Evolutionary conservation across 2,888 invertebrate genomes (phyloP), one percentile per base, ranked within the genome.

Genomic region (Frankliniella intonsa): DNA sequence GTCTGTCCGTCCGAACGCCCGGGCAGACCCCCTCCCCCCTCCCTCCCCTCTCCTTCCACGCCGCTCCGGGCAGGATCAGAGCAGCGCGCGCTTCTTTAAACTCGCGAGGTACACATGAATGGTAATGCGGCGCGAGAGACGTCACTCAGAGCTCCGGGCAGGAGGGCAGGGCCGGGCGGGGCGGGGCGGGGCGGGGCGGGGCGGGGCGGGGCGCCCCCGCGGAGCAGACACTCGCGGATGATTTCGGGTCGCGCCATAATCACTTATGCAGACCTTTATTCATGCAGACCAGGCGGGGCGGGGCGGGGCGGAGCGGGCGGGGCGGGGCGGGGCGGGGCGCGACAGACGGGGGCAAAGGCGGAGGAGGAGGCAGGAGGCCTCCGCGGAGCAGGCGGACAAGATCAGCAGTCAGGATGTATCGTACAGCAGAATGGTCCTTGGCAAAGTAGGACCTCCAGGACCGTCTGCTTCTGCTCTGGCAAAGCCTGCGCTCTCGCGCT

Each of bases 81-180:
- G 62, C 62, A 12, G 69, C 69, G 55, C 69, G 69, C 69, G 69
- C 69, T 76, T 22, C 25, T 76, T 76, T 22, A 76, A 76, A 76
- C 69, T 76, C 69, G 69, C 69, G 69, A 76, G 69, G 69, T 76
- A 76, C 69, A 76, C n/a, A 62, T 62, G 62, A 62, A 62, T 62
- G 62, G 62, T 62, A 62, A 62, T 62, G 14, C 38, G 38, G 38
- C 38, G 38, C 3, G 38, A 38, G 5, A 38, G 38, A 5, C 38
- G 38, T 38, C 38, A 38, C 38, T 38, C 38, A 38, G 38, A 38
- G 3, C 38, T 38, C 38, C 38, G 38, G 38, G 38, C 38, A 55
- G 17, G 19, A 55, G 22, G 22, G 69, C 22, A 5, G 69, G 11
- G 69, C 25, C 69, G 12, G 69, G 22, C 69, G 22, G 12, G 69